Conservation (phyloP, 2,113 vertebrate genomes). For the Atrichornis clamosus region DNA sequence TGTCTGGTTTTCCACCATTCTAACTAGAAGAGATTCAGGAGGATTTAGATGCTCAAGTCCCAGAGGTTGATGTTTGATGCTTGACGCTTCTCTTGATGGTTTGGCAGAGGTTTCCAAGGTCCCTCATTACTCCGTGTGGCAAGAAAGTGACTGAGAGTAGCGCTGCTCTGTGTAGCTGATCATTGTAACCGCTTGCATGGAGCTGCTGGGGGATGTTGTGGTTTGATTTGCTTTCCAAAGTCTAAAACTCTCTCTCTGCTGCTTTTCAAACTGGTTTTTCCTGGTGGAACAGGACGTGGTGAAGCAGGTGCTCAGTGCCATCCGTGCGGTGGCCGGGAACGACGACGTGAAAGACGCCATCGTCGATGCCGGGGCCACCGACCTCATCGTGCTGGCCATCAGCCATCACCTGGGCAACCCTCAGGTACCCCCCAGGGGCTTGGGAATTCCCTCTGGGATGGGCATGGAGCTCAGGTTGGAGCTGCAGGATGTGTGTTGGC, state of each 20-base stretch:
- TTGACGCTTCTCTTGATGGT: neutral
- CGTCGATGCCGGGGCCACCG: slow-evolving; percentile 78
- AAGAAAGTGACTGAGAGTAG: rapidly evolving
- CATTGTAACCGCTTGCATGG: rapidly evolving
- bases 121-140: neutral
- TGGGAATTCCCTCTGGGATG: neutral
- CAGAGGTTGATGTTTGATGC: neutral
- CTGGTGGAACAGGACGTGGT: slow-evolving; percentile 81
- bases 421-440: slow-evolving; percentile 60
- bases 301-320: slow-evolving; percentile 83
- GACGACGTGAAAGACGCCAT: slow-evolving; percentile 93
- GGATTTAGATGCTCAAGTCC: neutral
- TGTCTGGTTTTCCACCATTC: neutral
- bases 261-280: neutral
- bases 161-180: rapidly evolving
- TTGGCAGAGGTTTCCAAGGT: neutral
- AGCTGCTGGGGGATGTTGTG: neutral
- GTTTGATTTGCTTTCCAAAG: neutral
- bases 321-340: slow-evolving; percentile 88
- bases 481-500: too few species aligned
- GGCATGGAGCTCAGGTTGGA: neutral
- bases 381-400: slow-evolving; percentile 86
- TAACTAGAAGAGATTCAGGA: neutral
- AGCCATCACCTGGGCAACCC: slow-evolving; percentile 82
- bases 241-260: rapidly evolving